Evolutionary conservation across 2,888 invertebrate genomes (phyloP).

Genomic region (Acleris cristana): DNA sequence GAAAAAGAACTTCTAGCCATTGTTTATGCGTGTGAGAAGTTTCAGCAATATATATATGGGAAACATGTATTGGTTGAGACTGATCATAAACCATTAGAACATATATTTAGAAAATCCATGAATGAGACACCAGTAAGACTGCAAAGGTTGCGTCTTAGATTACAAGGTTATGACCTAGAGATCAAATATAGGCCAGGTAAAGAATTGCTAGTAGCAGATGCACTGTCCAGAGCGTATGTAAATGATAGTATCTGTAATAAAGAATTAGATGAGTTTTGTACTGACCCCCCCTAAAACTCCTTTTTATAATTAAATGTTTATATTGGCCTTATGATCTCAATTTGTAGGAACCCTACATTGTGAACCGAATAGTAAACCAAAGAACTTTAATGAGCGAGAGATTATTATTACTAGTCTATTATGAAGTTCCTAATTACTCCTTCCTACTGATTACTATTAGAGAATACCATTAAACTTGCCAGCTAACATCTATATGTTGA

Average conservation of each 20-base stretch:
- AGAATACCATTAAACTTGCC: too few species aligned
- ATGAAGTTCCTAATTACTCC: too few species aligned
- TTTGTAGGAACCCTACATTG: too few species aligned
- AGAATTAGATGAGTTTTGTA: conserved; percentile 31
- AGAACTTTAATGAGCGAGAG: too few species aligned
- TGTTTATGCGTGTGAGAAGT: conserved; percentile 40
- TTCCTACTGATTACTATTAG: too few species aligned
- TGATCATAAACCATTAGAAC: conserved; percentile 41
- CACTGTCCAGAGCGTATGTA: conserved; percentile 34
- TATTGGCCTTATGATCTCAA: too few species aligned
- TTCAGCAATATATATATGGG: conserved; percentile 40
- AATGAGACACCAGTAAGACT: conserved; percentile 37
- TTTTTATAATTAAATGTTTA: too few species aligned
- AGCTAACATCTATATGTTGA: too few species aligned
- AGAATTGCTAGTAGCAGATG: conserved; percentile 40
- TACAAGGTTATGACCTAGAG: conserved; percentile 37
- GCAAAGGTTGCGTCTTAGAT: conserved; percentile 37
- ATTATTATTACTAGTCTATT: too few species aligned
- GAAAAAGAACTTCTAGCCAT: conserved; percentile 42
- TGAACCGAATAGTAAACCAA: too few species aligned
- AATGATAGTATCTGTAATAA: conserved; percentile 26
- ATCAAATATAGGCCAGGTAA: conserved; percentile 39
- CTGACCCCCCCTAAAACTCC: too few species aligned
- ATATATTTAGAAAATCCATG: conserved; percentile 38
- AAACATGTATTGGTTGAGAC: conserved; percentile 39